phyloP scores from a whole-genome alignment of 2,113 vertebrate species.

The Thunnus thynnus region DNA sequence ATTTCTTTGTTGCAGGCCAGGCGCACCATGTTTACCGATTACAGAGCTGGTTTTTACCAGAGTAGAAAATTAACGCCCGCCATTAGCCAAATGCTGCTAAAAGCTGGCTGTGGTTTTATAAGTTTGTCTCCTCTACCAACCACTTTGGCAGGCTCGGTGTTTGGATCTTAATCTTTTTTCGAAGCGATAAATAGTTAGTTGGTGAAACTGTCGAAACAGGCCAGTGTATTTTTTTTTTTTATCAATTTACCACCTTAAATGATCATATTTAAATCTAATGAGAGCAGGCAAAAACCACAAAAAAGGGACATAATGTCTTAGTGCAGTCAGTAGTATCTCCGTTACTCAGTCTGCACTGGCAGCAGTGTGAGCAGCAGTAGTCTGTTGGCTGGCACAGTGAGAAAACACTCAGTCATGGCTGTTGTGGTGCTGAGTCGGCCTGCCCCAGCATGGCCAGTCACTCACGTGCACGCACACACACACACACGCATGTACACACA shows the following conservation, averaged over 20 bases:
- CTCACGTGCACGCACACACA: constrained; percentile 27
- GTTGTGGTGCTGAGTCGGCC: constrained; percentile 68
- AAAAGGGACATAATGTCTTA: constrained; percentile 5
- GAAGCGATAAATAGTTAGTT: not conserved
- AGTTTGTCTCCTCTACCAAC: constrained; percentile 52
- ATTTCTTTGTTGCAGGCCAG: constrained; percentile 67
- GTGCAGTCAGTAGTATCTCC: constrained; percentile 25
- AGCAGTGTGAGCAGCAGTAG: constrained; percentile 63
- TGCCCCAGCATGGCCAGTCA: constrained; percentile 61
- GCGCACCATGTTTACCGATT: constrained; percentile 63
- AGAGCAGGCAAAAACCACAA: constrained; percentile 9
- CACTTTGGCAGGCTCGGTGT: constrained; percentile 60
- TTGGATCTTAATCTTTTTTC: constrained; percentile 41
- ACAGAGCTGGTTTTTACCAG: constrained; percentile 66
- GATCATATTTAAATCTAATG: constrained; percentile 18
- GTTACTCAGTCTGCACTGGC: constrained; percentile 35
- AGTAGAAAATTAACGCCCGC: constrained; percentile 64
- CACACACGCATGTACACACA: constrained; percentile 19
- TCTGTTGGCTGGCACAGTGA: constrained; percentile 66
- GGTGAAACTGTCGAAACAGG: constrained; percentile 20
- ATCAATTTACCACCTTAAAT: not conserved
- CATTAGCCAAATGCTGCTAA: constrained; percentile 62
- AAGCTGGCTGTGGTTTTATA: constrained; percentile 61
- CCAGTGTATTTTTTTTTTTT: not conserved
- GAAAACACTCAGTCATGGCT: constrained; percentile 73